A percentile compares a stretch with the other conserved stretches of the same genome.
These are phyloP conservation scores for Drosophila chauvacae DNA, from an alignment of 1,140 invertebrate genomes.

Conservation along the genomic window DNA sequence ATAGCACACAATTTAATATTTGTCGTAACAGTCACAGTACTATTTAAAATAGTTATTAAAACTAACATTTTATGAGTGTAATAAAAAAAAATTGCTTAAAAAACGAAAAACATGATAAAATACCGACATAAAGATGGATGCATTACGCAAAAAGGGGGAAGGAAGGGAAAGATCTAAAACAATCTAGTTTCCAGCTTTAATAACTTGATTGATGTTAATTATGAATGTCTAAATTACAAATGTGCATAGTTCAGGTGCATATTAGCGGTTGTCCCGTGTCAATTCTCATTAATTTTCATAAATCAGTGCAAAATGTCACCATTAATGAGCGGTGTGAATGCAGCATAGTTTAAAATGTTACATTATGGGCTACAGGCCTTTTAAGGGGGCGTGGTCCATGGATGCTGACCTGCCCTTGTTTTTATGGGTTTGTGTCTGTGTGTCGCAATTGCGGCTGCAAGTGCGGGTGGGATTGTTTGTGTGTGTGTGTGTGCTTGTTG, in stretches of 20 bases:
- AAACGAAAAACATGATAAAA: background rate
- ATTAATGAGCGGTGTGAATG: background rate
- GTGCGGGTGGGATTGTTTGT: background rate
- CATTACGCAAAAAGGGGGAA: background rate
- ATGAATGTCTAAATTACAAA: background rate
- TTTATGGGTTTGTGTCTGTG: conserved; percentile 18
- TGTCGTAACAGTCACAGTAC: background rate
- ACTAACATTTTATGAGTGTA: background rate
- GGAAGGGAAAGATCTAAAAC: background rate
- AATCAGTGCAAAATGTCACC: background rate
- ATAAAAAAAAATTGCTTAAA: background rate
- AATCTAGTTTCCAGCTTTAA: background rate
- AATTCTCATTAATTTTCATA: conserved; percentile 8
- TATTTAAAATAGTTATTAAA: background rate
- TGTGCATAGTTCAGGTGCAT: background rate
- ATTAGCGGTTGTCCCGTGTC: background rate
- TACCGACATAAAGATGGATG: background rate
- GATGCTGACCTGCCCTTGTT: conserved; percentile 51
- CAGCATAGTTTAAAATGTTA: background rate
- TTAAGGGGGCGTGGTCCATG: conserved; percentile 14
- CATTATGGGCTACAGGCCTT: background rate
- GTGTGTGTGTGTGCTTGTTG: background rate
- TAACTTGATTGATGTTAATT: conserved; percentile 3
- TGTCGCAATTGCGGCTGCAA: background rate
- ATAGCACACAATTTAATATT: background rate